phyloP scores from a whole-genome alignment of 92 coral and sea anemone species.

The Ricordea florida region DNA sequence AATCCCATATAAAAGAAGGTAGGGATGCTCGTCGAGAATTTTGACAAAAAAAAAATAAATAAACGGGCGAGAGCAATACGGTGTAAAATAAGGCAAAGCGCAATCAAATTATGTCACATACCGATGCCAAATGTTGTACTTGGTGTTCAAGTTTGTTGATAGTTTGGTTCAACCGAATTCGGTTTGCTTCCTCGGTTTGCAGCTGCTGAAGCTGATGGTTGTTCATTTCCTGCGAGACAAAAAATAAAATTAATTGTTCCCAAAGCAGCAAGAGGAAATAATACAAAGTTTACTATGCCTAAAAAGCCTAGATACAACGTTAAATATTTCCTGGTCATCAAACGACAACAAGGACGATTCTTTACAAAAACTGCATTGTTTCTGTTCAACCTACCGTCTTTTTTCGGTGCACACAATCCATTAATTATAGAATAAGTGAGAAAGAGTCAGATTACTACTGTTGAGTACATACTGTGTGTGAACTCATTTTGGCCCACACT shows the following conservation, averaged over 20 bases:
- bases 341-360: too few species aligned
- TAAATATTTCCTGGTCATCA: background rate
- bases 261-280: background rate
- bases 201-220: conserved; percentile 79
- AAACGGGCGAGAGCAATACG: too few species aligned
- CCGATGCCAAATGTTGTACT: conserved; percentile 86
- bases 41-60: too few species aligned
- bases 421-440: too few species aligned
- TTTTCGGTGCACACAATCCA: too few species aligned
- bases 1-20: background rate
- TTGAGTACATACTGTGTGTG: background rate
- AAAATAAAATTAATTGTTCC: background rate
- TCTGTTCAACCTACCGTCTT: too few species aligned
- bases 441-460: background rate
- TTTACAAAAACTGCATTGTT: too few species aligned
- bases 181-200: conserved; percentile 80
- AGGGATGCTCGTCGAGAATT: background rate
- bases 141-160: conserved; percentile 86
- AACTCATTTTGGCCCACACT: background rate
- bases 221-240: conserved; percentile 79
- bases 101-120: conserved; percentile 17
- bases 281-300: background rate
- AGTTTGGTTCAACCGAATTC: conserved; percentile 83
- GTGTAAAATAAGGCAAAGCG: too few species aligned
- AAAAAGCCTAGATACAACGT: too few species aligned